Evolutionary conservation across 2,888 invertebrate genomes (phyloP).

Genomic region (Acrobasis consociella): DNA sequence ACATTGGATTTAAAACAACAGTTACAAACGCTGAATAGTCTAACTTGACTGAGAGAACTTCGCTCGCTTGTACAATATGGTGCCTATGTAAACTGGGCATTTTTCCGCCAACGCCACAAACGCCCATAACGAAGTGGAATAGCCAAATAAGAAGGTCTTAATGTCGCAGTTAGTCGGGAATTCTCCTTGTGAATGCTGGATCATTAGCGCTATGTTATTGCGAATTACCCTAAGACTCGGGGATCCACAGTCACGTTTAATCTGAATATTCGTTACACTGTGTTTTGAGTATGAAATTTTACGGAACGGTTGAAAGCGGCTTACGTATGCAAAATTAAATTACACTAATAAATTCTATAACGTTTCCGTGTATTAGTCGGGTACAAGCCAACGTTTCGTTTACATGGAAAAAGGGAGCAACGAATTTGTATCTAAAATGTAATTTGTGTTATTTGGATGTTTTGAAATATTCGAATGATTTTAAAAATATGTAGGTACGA

Average conservation of each 20-base stretch:
- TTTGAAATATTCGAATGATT: no score
- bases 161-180: conserved; percentile 77
- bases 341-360: conserved; percentile 47
- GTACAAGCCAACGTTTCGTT: conserved; percentile 31
- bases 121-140: conserved; percentile 75
- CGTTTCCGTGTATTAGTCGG: conserved; percentile 39
- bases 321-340: conserved; percentile 54
- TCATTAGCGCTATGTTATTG: conserved; percentile 79
- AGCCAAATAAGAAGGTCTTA: conserved; percentile 79
- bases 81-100: conserved; percentile 50
- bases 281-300: conserved; percentile 50
- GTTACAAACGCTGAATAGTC: no score
- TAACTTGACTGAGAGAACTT: background rate
- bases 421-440: background rate
- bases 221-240: conserved; percentile 67
- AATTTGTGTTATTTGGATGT: background rate
- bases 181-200: conserved; percentile 74
- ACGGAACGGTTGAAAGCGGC: conserved; percentile 44
- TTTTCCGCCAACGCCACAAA: conserved; percentile 64
- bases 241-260: conserved; percentile 61
- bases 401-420: conserved; percentile 18
- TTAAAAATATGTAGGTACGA: no score
- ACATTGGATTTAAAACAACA: no score
- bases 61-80: background rate
- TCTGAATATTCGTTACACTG: conserved; percentile 65